Conservation (phyloP, 2,797 vertebrate species). For the Pogoniulus pusillus region DNA sequence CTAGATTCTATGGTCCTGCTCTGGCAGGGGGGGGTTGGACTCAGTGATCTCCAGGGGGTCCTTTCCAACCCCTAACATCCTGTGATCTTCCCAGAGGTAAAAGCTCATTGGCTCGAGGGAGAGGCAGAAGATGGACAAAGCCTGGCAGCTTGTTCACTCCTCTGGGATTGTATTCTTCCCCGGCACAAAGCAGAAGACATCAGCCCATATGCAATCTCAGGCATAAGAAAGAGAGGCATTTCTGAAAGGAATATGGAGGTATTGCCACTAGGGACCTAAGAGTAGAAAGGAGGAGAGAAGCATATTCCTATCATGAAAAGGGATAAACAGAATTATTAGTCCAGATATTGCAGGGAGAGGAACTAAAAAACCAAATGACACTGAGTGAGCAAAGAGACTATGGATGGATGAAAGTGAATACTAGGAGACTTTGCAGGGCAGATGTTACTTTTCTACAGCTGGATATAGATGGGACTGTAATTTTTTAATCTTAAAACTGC, state of each 20-base stretch:
- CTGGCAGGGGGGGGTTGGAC: too few relatives aligned
- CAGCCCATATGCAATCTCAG: neutral
- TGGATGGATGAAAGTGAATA: neutral
- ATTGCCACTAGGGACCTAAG: neutral
- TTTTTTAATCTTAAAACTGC: neutral
- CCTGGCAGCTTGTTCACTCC: neutral
- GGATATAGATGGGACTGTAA: neutral
- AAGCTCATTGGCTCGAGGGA: neutral
- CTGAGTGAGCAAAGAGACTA: neutral
- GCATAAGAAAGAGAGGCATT: neutral
- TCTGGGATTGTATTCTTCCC: neutral
- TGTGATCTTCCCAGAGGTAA: neutral
- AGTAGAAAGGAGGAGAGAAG: neutral
- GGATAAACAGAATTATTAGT: neutral
- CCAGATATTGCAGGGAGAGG: neutral
- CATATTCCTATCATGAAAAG: neutral
- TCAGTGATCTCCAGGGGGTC: too few relatives aligned
- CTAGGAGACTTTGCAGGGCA: neutral
- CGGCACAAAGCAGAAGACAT: neutral
- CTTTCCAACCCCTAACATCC: too few relatives aligned
- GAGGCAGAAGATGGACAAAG: neutral
- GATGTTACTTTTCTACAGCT: neutral
- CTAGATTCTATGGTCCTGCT: too few relatives aligned
- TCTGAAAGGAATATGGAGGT: neutral
- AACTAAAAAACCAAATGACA: neutral